Conservation (phyloP, 2,888 invertebrate genomes). For the Azorinus chamasolen region DNA sequence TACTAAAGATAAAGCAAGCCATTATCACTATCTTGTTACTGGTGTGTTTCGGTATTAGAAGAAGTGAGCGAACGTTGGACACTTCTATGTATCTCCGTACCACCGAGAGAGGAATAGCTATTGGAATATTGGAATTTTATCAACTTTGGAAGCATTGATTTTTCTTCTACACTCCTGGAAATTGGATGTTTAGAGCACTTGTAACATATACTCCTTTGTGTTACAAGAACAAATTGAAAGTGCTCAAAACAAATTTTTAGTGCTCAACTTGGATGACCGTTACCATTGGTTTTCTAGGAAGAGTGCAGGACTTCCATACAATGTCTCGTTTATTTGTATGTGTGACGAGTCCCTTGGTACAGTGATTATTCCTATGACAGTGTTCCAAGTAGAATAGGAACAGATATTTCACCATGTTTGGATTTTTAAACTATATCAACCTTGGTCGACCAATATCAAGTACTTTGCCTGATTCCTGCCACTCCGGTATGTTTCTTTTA, state of each 20-base stretch:
- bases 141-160: constrained; percentile 40
- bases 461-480: constrained; percentile 35
- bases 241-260: too few relatives aligned
- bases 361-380: background rate
- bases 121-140: constrained; percentile 56
- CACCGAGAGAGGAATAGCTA: constrained; percentile 14
- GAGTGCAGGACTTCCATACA: too few relatives aligned
- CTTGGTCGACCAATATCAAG: constrained; percentile 49
- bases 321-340: too few relatives aligned
- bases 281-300: too few relatives aligned
- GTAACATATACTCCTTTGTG: background rate
- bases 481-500: too few relatives aligned
- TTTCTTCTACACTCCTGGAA: constrained; percentile 4
- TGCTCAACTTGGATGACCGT: too few relatives aligned
- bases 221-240: too few relatives aligned
- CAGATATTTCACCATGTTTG: constrained; percentile 54
- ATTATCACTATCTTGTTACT: too few relatives aligned
- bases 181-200: background rate
- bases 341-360: too few relatives aligned
- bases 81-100: constrained; percentile 13
- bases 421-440: constrained; percentile 67
- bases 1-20: too few relatives aligned
- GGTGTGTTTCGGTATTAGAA: constrained; percentile 8
- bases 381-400: background rate
- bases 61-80: constrained; percentile 22